phyloP scores from a whole-genome alignment of 2,113 vertebrate genomes.

The Procavia capensis region DNA sequence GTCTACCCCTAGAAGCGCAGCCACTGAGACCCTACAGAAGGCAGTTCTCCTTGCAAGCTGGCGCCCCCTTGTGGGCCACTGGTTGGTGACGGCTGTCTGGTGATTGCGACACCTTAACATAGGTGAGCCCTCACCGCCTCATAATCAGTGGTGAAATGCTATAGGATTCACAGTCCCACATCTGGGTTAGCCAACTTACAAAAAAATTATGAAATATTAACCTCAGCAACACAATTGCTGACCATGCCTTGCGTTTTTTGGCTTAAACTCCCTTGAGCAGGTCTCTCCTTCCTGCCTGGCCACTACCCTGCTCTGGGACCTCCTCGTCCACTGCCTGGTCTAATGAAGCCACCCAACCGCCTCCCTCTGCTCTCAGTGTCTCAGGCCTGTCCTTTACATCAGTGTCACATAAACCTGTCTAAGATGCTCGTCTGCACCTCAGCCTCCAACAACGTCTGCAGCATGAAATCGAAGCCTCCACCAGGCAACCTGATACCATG shows the following conservation, averaged over 20 bases:
- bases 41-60: no score
- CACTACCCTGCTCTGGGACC: no score
- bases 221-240: rapidly evolving
- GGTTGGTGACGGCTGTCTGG: no score
- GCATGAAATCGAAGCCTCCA: no score
- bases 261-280: rapidly evolving
- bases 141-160: rapidly evolving
- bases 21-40: no score
- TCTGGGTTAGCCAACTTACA: neutral
- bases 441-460: no score
- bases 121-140: rapidly evolving
- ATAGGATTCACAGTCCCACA: rapidly evolving
- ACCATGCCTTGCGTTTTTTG: neutral
- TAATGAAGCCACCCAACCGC: rapidly evolving
- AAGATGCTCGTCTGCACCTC: neutral
- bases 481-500: no score
- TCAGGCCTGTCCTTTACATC: neutral
- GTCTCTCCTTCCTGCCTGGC: no score
- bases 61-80: no score
- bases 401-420: neutral
- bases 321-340: no score
- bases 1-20: no score
- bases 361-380: neutral
- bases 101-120: rapidly evolving
- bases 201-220: rapidly evolving